phyloP scores from a whole-genome alignment of 2,888 invertebrate species.

The Neria commutata region DNA sequence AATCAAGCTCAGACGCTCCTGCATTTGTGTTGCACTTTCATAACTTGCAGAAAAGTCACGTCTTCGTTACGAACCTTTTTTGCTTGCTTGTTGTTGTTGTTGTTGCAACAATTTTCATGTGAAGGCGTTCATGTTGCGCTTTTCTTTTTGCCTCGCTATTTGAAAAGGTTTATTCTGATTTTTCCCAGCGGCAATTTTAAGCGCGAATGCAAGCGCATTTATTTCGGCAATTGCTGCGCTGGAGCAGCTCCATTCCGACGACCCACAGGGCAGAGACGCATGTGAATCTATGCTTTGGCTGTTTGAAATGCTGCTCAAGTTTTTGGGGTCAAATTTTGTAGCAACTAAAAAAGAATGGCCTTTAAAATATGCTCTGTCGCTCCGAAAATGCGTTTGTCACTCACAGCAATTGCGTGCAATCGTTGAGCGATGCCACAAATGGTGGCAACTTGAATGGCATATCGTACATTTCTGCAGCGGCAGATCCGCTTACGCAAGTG shows the following conservation, averaged over 20 bases:
- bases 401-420: background rate
- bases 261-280: too few species aligned
- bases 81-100: slow-evolving; percentile 1
- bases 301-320: too few species aligned
- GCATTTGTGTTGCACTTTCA: slow-evolving; percentile 20
- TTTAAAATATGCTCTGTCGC: background rate
- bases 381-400: background rate
- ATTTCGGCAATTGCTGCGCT: too few species aligned
- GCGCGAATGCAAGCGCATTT: slow-evolving; percentile 6
- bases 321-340: too few species aligned
- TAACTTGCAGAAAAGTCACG: slow-evolving; percentile 33
- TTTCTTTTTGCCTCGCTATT: slow-evolving; percentile 14
- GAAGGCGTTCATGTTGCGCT: slow-evolving; percentile 28
- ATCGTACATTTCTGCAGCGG: too few species aligned
- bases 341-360: too few species aligned
- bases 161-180: slow-evolving; percentile 12
- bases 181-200: slow-evolving; percentile 17
- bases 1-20: background rate
- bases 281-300: too few species aligned
- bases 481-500: too few species aligned
- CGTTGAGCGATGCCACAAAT: background rate
- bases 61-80: slow-evolving; percentile 14
- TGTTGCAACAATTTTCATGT: slow-evolving; percentile 23
- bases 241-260: too few species aligned
- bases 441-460: background rate